These are phyloP conservation scores for Gibbula magus DNA, from an alignment of 2,888 invertebrate genomes.

Conservation along the genomic window DNA sequence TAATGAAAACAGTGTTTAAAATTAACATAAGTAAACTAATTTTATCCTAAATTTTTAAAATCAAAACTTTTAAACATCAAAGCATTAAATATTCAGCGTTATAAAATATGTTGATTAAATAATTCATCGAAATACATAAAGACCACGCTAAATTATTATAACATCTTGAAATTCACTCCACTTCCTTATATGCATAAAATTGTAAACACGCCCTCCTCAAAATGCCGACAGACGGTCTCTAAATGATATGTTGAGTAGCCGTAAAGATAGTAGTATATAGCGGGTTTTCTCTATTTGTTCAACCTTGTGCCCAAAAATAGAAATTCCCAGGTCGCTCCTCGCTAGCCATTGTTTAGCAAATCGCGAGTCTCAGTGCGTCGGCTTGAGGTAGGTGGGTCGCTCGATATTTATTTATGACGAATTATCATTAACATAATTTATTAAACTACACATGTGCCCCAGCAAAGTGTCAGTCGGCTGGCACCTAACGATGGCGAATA, in stretches of 20 bases:
- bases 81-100: too few species aligned
- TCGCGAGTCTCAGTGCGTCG: conserved; percentile 20
- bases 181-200: conserved; percentile 1
- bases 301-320: conserved; percentile 37
- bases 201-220: neutral
- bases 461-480: conserved; percentile 28
- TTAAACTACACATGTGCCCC: conserved; percentile 48
- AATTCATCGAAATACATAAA: too few species aligned
- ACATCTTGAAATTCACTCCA: neutral
- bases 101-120: too few species aligned
- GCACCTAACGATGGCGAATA: neutral
- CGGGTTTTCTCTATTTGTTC: neutral
- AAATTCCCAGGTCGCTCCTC: conserved; percentile 28
- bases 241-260: neutral
- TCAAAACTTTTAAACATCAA: too few species aligned
- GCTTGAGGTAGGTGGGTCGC: conserved; percentile 44
- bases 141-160: too few species aligned
- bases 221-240: neutral
- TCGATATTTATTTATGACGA: conserved; percentile 60
- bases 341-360: conserved; percentile 33
- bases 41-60: too few species aligned
- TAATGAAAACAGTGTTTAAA: too few species aligned
- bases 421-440: conserved; percentile 67
- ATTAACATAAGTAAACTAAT: too few species aligned
- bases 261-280: neutral